Conservation (phyloP, 1,140 invertebrate genomes). For the Solenopsis invicta region DNA sequence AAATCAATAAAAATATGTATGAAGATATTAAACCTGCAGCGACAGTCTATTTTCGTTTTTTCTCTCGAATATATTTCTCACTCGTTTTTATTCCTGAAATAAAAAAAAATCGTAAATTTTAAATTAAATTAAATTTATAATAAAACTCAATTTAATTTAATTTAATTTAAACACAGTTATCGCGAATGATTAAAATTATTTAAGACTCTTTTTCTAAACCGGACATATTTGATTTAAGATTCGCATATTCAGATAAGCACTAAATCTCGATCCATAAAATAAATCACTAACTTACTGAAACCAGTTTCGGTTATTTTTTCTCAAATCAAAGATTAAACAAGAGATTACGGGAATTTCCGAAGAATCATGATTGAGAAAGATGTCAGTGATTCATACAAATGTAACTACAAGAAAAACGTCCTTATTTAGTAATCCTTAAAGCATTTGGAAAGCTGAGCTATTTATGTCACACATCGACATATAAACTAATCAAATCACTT, state of each 20-base stretch:
- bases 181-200: not conserved
- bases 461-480: constrained; percentile 25
- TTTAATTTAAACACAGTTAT: not conserved
- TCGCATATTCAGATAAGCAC: not conserved
- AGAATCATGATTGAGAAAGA: constrained; percentile 4
- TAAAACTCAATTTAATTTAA: constrained; percentile 11
- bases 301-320: not conserved
- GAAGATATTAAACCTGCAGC: not conserved
- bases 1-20: constrained; percentile 2
- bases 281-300: not conserved
- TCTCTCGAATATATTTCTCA: not conserved
- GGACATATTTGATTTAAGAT: not conserved
- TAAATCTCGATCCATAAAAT: not conserved
- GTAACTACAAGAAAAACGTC: not conserved
- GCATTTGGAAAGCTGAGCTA: constrained; percentile 2
- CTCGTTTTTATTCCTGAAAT: not conserved
- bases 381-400: constrained; percentile 8
- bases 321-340: not conserved
- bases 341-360: constrained; percentile 2
- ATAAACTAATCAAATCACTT: constrained; percentile 23
- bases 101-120: not conserved
- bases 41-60: not conserved
- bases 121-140: constrained; percentile 11
- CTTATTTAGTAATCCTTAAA: constrained; percentile 21
- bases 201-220: not conserved